Percentiles rank a stretch among this genome's conserved stretches.
These are phyloP conservation scores for Gambusia affinis DNA, from an alignment of 2,113 vertebrate genomes.

Conservation along the genomic window DNA sequence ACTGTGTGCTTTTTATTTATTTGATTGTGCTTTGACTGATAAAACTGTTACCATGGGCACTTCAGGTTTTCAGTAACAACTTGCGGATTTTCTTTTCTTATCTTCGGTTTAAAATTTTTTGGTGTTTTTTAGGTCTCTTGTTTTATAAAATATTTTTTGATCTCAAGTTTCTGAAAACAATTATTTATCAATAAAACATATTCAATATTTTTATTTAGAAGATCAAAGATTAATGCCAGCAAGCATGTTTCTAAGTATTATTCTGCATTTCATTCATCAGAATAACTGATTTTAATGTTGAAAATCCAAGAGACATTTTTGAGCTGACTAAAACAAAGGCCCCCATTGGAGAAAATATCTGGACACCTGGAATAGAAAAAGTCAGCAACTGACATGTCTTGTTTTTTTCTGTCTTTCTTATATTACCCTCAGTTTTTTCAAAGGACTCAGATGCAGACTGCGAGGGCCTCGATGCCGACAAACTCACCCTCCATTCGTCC, in stretches of 20 bases:
- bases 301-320: not conserved
- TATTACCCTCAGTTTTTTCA: slow-evolving; percentile 88
- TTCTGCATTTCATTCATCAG: not conserved
- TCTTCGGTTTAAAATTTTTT: not conserved
- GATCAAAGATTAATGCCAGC: slow-evolving; percentile 1
- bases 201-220: slow-evolving; percentile 5
- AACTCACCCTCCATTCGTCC: slow-evolving; percentile 91
- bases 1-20: no score
- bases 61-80: not conserved
- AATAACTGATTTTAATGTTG: slow-evolving; percentile 10
- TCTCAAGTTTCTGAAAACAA: slow-evolving; percentile 2
- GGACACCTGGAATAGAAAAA: slow-evolving; percentile 23
- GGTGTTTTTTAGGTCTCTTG: slow-evolving; percentile 9
- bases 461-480: slow-evolving; percentile 89
- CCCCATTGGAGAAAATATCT: slow-evolving; percentile 20
- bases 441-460: slow-evolving; percentile 94
- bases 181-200: not conserved
- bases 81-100: not conserved
- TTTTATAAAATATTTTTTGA: not conserved
- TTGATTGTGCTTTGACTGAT: no score
- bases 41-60: no score
- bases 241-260: not conserved
- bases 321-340: slow-evolving; percentile 17
- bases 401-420: slow-evolving; percentile 21
- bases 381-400: slow-evolving; percentile 4